phyloP scores from a whole-genome alignment of 2,797 vertebrate genomes.

The Clangula hyemalis region DNA sequence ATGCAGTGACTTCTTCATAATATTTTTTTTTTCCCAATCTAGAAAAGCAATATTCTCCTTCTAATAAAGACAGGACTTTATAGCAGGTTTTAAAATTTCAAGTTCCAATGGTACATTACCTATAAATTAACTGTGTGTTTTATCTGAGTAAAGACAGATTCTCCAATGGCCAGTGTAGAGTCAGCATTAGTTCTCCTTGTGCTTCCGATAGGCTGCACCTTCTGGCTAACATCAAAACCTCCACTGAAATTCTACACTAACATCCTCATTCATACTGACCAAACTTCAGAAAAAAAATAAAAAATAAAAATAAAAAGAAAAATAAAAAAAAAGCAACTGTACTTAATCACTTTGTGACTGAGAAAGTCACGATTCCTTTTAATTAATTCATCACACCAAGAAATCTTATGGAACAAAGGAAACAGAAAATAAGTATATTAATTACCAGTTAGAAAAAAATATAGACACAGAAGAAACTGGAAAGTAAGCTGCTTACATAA shows the following conservation, averaged over 20 bases:
- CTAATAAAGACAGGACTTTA: background rate
- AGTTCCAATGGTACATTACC: background rate
- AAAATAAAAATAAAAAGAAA: too few relatives aligned
- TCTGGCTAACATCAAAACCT: background rate
- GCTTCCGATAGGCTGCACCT: background rate
- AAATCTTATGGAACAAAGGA: background rate
- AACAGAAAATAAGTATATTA: background rate
- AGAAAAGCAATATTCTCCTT: background rate
- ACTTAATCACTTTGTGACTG: background rate
- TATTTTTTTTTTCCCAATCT: background rate
- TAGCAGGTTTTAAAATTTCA: background rate
- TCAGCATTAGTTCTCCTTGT: background rate
- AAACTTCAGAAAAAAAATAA: background rate
- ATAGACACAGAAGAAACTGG: background rate
- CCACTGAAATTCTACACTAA: background rate
- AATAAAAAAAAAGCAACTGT: background rate
- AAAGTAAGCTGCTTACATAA: background rate
- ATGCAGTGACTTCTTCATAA: background rate
- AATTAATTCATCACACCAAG: background rate
- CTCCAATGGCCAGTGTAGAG: background rate
- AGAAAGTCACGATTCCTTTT: slow-evolving; percentile 1
- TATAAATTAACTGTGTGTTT: background rate
- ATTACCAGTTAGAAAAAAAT: background rate
- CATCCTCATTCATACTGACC: background rate
- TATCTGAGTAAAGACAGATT: background rate